Evolutionary conservation across 2,888 invertebrate genomes (phyloP).

Genomic region (Leptinotarsa peninsularis): DNA sequence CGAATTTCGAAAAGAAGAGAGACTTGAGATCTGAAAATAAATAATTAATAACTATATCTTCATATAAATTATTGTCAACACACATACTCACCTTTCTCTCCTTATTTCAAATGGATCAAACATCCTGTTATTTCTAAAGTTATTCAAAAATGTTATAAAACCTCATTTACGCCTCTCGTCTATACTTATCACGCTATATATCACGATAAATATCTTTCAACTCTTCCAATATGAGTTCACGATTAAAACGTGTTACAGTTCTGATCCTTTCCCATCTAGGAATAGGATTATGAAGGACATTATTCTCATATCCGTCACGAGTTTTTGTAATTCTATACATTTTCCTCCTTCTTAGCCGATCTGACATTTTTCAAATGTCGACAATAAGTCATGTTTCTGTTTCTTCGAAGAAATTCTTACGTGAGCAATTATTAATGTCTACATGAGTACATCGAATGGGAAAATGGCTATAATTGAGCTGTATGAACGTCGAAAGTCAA

Average conservation of each 20-base stretch:
- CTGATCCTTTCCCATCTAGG: neutral
- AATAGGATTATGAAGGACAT: constrained; percentile 7
- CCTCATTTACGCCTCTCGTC: neutral
- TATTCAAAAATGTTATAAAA: neutral
- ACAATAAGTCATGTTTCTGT: constrained; percentile 31
- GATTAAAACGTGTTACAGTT: neutral
- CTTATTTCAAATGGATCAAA: too few species aligned
- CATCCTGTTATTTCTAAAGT: too few species aligned
- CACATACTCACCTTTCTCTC: too few species aligned
- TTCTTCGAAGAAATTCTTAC: constrained; percentile 51
- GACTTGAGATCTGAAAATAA: too few species aligned
- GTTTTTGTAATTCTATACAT: constrained; percentile 31
- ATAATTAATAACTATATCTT: too few species aligned
- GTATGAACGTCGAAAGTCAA: neutral
- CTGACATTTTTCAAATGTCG: constrained; percentile 29
- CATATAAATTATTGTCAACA: too few species aligned
- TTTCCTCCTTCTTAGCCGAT: constrained; percentile 14
- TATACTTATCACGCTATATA: neutral
- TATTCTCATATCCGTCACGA: constrained; percentile 29
- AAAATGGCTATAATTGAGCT: constrained; percentile 32
- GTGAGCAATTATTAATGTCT: constrained; percentile 39
- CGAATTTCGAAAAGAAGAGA: too few species aligned
- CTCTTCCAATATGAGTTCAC: neutral
- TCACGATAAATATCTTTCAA: neutral
- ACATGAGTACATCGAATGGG: constrained; percentile 31